Percentiles rank a stretch among this genome's conserved stretches.
Evolutionary conservation across 2,797 vertebrate species (phyloP).

Genomic region (Sebastes steindachneri): DNA sequence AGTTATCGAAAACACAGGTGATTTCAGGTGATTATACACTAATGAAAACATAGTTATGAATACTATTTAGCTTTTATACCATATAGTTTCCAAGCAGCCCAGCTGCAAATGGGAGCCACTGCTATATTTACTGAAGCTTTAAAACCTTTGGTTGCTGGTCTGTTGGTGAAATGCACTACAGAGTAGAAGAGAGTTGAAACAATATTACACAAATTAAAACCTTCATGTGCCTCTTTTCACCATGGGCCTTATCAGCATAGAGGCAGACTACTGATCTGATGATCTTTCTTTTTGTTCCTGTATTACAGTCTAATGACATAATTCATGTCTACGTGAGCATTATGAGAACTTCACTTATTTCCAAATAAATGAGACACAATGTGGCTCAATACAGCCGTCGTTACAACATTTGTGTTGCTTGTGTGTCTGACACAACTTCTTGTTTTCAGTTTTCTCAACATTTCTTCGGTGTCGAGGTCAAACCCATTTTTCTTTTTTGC

Average conservation of each 20-base stretch:
- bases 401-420: background rate
- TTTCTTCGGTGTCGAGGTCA: background rate
- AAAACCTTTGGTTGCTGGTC: background rate
- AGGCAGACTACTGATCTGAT: background rate
- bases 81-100: background rate
- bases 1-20: too few relatives aligned
- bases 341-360: background rate
- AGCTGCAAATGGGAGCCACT: background rate
- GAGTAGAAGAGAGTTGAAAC: background rate
- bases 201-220: background rate
- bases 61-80: background rate
- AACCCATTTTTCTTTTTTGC: background rate
- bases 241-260: background rate
- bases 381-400: background rate
- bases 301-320: background rate
- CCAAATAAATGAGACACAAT: background rate
- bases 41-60: too few relatives aligned
- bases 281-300: background rate
- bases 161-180: background rate
- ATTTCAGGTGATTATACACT: too few relatives aligned
- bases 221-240: background rate
- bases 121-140: background rate
- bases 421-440: background rate
- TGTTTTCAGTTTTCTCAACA: background rate
- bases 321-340: background rate